Percentiles rank a stretch among this genome's conserved stretches.
These are phyloP conservation scores for Botia almorhae DNA, from an alignment of 2,797 vertebrate species.

Conservation along the genomic window DNA sequence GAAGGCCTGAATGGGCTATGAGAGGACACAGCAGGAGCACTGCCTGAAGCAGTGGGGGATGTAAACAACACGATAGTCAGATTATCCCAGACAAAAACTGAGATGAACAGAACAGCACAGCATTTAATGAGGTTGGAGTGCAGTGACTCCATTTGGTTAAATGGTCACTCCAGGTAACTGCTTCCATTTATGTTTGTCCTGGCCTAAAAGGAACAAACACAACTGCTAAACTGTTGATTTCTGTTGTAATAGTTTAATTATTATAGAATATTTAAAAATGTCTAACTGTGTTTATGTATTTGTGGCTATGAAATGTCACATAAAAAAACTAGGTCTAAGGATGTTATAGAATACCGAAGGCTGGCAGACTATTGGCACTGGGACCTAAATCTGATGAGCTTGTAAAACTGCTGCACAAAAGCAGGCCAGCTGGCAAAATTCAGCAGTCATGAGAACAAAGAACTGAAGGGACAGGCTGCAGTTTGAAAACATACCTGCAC, in stretches of 20 bases:
- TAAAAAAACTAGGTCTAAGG: too few relatives aligned
- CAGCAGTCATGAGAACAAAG: slow-evolving; percentile 28
- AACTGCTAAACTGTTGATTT: neutral
- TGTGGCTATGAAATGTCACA: too few relatives aligned
- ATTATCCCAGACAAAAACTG: slow-evolving; percentile 54
- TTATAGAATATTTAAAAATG: neutral
- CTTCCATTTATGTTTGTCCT: neutral
- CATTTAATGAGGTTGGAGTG: slow-evolving; percentile 42
- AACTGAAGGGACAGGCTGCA: slow-evolving; percentile 6
- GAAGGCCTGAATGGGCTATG: slow-evolving; percentile 28
- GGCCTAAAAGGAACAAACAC: neutral
- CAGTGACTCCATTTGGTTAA: neutral
- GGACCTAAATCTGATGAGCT: slow-evolving; percentile 12
- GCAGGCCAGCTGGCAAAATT: slow-evolving; percentile 26
- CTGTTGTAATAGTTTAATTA: neutral
- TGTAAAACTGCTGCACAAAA: slow-evolving; percentile 18
- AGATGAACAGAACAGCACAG: slow-evolving; percentile 40
- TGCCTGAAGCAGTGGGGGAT: slow-evolving; percentile 11
- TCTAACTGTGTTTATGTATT: too few relatives aligned
- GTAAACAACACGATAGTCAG: slow-evolving; percentile 35
- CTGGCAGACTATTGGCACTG: neutral
- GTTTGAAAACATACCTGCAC: slow-evolving; percentile 9
- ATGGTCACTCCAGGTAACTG: slow-evolving; percentile 11
- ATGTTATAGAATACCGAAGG: neutral
- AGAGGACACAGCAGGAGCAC: slow-evolving; percentile 16